Evolutionary conservation across 2,888 invertebrate genomes (phyloP), one percentile per base, ranked within the genome.

Genomic region (Digitonthophagus gazella): DNA sequence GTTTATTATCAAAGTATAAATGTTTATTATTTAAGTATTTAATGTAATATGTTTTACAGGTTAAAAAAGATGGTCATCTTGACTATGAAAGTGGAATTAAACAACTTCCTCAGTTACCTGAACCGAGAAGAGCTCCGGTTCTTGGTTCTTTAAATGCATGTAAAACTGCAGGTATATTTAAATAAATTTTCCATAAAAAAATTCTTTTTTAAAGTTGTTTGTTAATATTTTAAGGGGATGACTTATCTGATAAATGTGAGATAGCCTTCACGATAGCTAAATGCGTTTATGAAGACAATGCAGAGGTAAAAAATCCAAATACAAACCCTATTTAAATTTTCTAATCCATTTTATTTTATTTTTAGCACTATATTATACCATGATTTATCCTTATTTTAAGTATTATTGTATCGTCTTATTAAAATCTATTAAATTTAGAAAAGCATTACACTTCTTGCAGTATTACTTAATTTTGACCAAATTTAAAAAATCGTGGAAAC

Each of bases 231-330:
- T 72, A 82, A 86, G 86, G 68, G 4, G 56, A 81, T 74, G 65
- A 66, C 61, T 84, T 85, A 58, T 75, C 84, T 74, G 86, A 86
- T 72, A 76, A 84, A 22, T 86, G 86, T 75, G 85, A 85, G 70
- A 83, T 83, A 14, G 81, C 85, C 3, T 85, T 83, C 77, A 79
- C 84, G 72, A 73, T 83, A 2, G 83, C 84, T 1, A 84, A 85
- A 74, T 86, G 86, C 73, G 81, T 86, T 71, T 83, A 85, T 76
- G 79, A 83, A 14, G 76, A 82, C 22, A 84, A 86, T 72, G 86
- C 86, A 1, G 78, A 75, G 3, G 72, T 61, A 14, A 58, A 18
- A 61, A 61, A 44, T 44, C 28, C 19, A 18, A 61, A 0, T 61
- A 18, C 2, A 61, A n/a, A 44, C 6, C n/a, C 5, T 57, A 19